Evolutionary conservation across 2,888 invertebrate genomes (phyloP).

Genomic region (Agelastica alni): DNA sequence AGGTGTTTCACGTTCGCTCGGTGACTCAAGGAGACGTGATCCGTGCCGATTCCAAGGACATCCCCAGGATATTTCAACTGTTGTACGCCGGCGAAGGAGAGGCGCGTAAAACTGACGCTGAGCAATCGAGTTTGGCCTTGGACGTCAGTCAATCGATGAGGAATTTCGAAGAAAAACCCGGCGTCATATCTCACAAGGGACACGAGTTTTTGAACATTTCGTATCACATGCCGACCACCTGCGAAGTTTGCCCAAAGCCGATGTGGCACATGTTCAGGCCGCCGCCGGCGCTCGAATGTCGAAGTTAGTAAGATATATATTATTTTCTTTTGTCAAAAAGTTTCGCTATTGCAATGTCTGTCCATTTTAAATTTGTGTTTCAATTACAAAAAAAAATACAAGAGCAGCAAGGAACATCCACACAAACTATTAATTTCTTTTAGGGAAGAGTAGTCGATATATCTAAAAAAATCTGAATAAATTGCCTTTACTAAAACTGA

Average conservation of each 20-base stretch:
- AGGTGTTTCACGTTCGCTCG: constrained; percentile 97
- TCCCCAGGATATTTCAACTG: constrained; percentile 97
- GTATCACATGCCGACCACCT: constrained; percentile 97
- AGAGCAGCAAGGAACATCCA: no score
- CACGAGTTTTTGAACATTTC: constrained; percentile 96
- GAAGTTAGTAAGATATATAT: constrained; percentile 83
- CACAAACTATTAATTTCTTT: no score
- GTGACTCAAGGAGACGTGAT: constrained; percentile 99
- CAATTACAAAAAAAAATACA: no score
- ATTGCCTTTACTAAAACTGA: no score
- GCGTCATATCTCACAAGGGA: constrained; percentile 69
- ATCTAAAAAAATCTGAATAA: no score
- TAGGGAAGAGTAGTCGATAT: no score
- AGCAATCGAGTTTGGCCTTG: constrained; percentile 56
- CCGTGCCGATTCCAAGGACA: constrained; percentile 97
- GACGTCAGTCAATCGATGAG: constrained; percentile 61
- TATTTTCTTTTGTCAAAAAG: no score
- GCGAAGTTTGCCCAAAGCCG: constrained; percentile 96
- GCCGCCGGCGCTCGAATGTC: constrained; percentile 95
- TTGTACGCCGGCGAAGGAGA: constrained; percentile 97
- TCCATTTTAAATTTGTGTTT: no score
- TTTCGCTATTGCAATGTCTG: no score
- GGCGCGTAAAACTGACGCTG: constrained; percentile 77
- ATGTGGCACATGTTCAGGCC: constrained; percentile 98
- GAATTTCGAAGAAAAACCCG: constrained; percentile 57